These are phyloP conservation scores for Mormyrus proboscirostris DNA, from an alignment of 2,797 vertebrate genomes.

Conservation along the genomic window DNA sequence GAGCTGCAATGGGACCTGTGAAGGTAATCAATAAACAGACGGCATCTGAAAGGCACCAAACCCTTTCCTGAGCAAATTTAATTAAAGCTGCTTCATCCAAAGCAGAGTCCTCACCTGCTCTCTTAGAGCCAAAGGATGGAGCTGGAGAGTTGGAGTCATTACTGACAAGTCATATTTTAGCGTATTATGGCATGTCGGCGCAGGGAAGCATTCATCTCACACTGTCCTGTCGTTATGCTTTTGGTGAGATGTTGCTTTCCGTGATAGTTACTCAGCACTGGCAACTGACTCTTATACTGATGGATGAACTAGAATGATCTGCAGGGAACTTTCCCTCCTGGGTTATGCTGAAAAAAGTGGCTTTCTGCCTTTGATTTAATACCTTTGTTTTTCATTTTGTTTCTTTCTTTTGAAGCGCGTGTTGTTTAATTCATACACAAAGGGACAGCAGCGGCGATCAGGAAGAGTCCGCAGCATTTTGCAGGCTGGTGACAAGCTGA, in stretches of 20 bases:
- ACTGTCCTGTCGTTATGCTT: constrained; percentile 1
- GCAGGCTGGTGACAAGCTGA: not conserved
- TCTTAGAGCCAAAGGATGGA: not conserved
- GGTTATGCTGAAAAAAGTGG: not conserved
- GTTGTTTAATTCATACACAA: not conserved
- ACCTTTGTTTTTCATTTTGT: not conserved
- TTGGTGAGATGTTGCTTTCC: constrained; percentile 6
- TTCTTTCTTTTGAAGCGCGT: not conserved
- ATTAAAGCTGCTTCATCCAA: not conserved
- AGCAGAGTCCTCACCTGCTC: not conserved
- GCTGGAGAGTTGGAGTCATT: not conserved
- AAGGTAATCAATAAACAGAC: not conserved
- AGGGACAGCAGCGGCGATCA: not conserved
- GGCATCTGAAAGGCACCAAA: not conserved
- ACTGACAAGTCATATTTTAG: constrained; percentile 2
- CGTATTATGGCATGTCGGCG: not conserved
- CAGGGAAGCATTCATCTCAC: not conserved
- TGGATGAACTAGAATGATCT: not conserved
- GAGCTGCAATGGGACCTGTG: not conserved
- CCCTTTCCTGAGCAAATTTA: not conserved
- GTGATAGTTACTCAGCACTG: not conserved
- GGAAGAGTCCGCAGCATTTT: not conserved
- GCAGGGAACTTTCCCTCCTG: not conserved
- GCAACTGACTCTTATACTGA: not conserved
- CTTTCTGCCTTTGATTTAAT: not conserved